phyloP scores from a whole-genome alignment of 2,797 vertebrate species.

The Halcyon leucocephala region DNA sequence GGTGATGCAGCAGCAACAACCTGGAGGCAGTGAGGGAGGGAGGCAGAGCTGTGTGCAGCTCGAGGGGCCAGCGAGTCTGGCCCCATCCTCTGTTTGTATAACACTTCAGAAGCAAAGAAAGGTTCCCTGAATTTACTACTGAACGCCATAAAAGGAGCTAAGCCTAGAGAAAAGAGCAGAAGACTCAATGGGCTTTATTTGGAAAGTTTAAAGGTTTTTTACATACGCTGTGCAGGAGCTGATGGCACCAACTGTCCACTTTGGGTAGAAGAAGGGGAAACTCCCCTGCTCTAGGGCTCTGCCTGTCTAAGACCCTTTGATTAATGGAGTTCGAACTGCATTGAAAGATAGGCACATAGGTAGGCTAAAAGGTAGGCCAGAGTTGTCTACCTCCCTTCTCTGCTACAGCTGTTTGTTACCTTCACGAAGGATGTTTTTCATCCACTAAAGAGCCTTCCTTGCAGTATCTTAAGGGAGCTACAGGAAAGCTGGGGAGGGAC shows the following conservation, averaged over 20 bases:
- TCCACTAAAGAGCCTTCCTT: neutral
- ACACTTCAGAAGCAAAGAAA: slow-evolving; percentile 60
- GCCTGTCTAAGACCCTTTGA: neutral
- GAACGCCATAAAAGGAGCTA: slow-evolving; percentile 55
- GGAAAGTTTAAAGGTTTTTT: neutral
- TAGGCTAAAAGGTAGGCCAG: neutral
- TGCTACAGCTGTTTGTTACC: neutral
- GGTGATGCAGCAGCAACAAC: neutral
- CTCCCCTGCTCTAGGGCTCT: neutral
- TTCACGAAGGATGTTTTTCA: neutral
- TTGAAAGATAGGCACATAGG: neutral
- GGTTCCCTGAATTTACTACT: slow-evolving; percentile 54
- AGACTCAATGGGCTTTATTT: neutral
- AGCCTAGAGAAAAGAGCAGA: neutral
- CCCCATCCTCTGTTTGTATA: slow-evolving; percentile 60
- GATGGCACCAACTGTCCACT: neutral
- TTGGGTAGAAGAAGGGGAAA: neutral
- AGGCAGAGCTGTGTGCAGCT: neutral
- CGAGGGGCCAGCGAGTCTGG: slow-evolving; percentile 68
- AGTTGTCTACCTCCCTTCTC: neutral
- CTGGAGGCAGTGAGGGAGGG: neutral
- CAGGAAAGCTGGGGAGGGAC: no score
- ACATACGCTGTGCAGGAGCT: accelerated
- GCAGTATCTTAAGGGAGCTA: no score
- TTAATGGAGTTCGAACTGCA: neutral